Evolutionary conservation across 1,140 invertebrate genomes (phyloP).

Genomic region (Lasaia peninsularis): DNA sequence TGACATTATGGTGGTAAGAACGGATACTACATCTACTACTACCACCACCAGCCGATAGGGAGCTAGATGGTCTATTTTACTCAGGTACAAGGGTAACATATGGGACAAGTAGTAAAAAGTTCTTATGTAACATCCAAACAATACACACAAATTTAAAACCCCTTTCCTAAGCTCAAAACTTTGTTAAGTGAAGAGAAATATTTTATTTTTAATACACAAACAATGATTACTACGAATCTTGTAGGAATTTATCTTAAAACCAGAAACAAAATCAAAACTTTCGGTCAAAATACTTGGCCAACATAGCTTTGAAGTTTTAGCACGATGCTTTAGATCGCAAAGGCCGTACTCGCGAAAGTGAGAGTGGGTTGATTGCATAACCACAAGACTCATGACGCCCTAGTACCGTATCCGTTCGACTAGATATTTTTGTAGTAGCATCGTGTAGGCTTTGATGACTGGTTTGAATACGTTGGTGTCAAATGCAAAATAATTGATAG

Average conservation of each 20-base stretch:
- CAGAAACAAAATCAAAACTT: background rate
- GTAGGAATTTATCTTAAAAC: background rate
- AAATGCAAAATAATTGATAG: constrained; percentile 2
- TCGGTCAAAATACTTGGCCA: background rate
- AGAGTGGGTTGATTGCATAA: constrained; percentile 64
- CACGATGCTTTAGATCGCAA: constrained; percentile 44
- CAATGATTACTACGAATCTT: too few relatives aligned
- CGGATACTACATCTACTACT: too few relatives aligned
- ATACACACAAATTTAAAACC: too few relatives aligned
- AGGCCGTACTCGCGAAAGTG: constrained; percentile 60
- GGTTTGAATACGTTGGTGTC: background rate
- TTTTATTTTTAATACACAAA: too few relatives aligned
- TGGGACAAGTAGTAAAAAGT: too few relatives aligned
- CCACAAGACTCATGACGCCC: constrained; percentile 46
- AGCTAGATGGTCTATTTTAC: too few relatives aligned
- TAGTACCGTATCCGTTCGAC: constrained; percentile 29
- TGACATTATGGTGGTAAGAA: too few relatives aligned
- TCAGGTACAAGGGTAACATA: too few relatives aligned
- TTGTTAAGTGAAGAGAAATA: too few relatives aligned
- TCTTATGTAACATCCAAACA: too few relatives aligned
- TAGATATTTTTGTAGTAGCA: constrained; percentile 11
- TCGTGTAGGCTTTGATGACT: constrained; percentile 9
- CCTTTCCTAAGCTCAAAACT: too few relatives aligned
- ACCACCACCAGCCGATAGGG: too few relatives aligned
- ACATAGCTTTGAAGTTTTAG: constrained; percentile 16